These are phyloP conservation scores for Ceyx melanurus DNA, from an alignment of 2,113 vertebrate genomes.

Conservation along the genomic window DNA sequence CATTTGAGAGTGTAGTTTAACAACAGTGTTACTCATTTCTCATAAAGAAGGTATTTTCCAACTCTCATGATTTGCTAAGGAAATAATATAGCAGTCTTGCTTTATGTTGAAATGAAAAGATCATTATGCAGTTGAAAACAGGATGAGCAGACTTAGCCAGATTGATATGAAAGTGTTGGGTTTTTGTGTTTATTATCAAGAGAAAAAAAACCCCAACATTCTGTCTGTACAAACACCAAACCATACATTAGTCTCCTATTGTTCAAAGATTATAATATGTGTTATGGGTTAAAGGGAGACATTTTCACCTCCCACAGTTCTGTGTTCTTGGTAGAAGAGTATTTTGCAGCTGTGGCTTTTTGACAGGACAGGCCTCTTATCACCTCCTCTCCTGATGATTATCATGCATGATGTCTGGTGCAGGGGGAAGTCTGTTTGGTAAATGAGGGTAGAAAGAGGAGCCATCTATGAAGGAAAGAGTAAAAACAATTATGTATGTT, in stretches of 20 bases:
- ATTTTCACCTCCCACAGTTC: background rate
- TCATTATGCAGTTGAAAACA: constrained; percentile 59
- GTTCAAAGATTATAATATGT: background rate
- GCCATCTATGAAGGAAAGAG: background rate
- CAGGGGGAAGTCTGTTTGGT: background rate
- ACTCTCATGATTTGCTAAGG: background rate
- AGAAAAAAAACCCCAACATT: background rate
- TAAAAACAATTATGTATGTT: background rate
- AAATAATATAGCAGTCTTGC: background rate
- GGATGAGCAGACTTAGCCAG: constrained; percentile 42
- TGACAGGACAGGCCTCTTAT: background rate
- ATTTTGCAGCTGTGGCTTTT: background rate
- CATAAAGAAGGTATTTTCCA: background rate
- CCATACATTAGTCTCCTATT: background rate
- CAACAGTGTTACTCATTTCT: background rate
- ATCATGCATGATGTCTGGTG: background rate
- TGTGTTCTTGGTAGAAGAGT: background rate
- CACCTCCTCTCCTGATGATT: background rate
- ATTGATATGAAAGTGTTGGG: constrained; percentile 64
- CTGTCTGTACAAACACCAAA: background rate
- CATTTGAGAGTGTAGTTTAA: background rate
- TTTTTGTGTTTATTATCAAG: constrained; percentile 58
- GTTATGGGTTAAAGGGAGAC: background rate
- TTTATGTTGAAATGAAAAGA: constrained; percentile 63
- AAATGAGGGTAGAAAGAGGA: background rate